Conservation (phyloP, 2,888 invertebrate species). For the Plebejus argus region DNA sequence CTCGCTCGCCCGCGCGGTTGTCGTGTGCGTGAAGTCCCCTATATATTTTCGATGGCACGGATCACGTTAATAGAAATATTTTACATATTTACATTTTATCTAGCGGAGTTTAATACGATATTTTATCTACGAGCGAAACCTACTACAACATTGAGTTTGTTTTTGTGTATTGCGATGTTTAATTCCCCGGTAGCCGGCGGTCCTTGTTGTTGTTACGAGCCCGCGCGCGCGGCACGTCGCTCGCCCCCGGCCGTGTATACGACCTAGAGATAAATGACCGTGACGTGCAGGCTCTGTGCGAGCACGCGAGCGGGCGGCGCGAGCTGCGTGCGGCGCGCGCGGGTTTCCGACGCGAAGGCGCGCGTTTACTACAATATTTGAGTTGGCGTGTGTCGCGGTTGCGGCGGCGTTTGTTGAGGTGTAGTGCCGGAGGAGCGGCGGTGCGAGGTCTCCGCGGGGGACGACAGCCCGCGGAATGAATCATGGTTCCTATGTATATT, state of each 20-base stretch:
- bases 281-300: neutral
- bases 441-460: constrained; percentile 68
- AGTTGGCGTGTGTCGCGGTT: constrained; percentile 64
- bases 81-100: constrained; percentile 81
- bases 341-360: constrained; percentile 69
- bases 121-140: constrained; percentile 79
- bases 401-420: constrained; percentile 58
- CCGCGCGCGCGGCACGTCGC: constrained; percentile 43
- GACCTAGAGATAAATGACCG: constrained; percentile 28
- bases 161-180: constrained; percentile 79
- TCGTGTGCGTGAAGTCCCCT: constrained; percentile 78
- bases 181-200: constrained; percentile 78
- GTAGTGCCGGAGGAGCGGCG: constrained; percentile 54
- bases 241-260: constrained; percentile 45
- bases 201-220: constrained; percentile 77
- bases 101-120: constrained; percentile 80
- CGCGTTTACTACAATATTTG: constrained; percentile 75
- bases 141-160: constrained; percentile 81
- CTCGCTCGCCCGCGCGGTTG: constrained; percentile 51
- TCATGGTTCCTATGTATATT: constrained; percentile 83
- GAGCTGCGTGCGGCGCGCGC: constrained; percentile 49
- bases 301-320: neutral
- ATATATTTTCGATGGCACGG: constrained; percentile 78
- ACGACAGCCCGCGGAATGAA: constrained; percentile 73
- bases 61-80: constrained; percentile 79